Evolutionary conservation across 2,888 invertebrate genomes (phyloP).

Genomic region (Epiblema foenella): DNA sequence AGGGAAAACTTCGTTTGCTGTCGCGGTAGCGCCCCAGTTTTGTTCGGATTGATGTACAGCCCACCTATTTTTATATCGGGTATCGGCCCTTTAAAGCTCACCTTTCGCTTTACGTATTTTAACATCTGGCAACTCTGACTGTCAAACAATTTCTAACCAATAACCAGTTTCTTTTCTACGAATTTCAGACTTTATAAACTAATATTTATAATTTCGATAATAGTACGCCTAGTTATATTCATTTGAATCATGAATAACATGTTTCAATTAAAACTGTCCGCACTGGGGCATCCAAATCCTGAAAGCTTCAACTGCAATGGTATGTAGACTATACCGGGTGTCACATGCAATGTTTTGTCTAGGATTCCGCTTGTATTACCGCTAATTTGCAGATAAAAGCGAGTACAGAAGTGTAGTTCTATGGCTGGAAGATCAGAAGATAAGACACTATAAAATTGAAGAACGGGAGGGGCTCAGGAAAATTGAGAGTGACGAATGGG

Average conservation of each 20-base stretch:
- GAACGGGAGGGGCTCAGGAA: constrained; percentile 90
- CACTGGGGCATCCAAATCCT: constrained; percentile 91
- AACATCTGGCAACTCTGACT: too few relatives aligned
- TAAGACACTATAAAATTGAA: constrained; percentile 93
- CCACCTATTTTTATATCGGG: too few relatives aligned
- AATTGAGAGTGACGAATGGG: constrained; percentile 89
- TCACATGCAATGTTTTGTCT: constrained; percentile 26
- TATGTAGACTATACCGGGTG: constrained; percentile 64
- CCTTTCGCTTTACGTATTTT: too few relatives aligned
- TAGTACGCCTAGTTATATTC: constrained; percentile 8
- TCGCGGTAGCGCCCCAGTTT: too few relatives aligned
- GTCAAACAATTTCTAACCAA: background rate
- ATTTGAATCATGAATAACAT: constrained; percentile 80
- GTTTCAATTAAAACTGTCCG: constrained; percentile 91
- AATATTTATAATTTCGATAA: background rate
- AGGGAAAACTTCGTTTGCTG: too few relatives aligned
- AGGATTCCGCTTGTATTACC: constrained; percentile 1
- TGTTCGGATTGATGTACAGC: too few relatives aligned
- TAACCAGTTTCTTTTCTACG: background rate
- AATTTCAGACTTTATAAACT: background rate
- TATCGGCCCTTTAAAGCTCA: too few relatives aligned
- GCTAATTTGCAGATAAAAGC: constrained; percentile 87
- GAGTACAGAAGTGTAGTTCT: constrained; percentile 92
- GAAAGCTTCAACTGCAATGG: constrained; percentile 89
- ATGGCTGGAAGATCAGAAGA: constrained; percentile 98